Evolutionary conservation across 2,888 invertebrate species (phyloP), one percentile per base, ranked within the genome.

Genomic region (Drosophila mimica): DNA sequence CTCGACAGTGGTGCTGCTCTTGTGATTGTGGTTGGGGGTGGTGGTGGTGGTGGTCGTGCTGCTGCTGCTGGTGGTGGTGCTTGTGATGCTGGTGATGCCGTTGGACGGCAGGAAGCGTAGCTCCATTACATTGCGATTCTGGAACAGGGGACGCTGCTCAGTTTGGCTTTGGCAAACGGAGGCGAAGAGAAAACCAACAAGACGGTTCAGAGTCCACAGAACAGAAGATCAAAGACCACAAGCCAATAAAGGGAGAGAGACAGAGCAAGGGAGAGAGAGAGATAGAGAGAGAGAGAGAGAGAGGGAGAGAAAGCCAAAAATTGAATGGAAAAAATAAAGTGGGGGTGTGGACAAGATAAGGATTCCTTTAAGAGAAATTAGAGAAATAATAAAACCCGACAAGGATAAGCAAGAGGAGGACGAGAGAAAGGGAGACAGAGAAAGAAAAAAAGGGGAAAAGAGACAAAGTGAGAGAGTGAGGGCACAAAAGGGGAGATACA

Each of bases 121-220:
- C 92, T 90, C 93, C 93, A 91, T 92, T 83, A 93, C 91, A 81
- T 93, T 93, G 83, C 92, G 92, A 91, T 93, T 93, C 93, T 93
- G 92, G 85, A 93, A 93, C 91, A 92, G 79, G 89, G 90, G 86
- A 93, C 89, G 92, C 92, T 90, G 92, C 92, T 91, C 84, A 92
- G 89, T 91, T 82, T 75, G 61, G 90, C 90, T 88, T 85, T 70
- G 84, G 85, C 89, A 85, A 88, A 69, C 63, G 67, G 28, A 54
- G 46, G 31, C 28, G 33, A 31, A 36, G 28, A 40, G 58, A 60
- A 34, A n/a, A 25, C 28, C 43, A 31, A 40, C 11, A 52, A 36
- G 40, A 38, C 49, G 15, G 51, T 28, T 28, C 28, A 30, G 20
- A 62, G 25, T 34, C 36, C 34, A 53, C 28, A 30, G 54, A 59